Evolutionary conservation across 2,888 invertebrate species (phyloP).

Genomic region (Pharmacophagus antenor): DNA sequence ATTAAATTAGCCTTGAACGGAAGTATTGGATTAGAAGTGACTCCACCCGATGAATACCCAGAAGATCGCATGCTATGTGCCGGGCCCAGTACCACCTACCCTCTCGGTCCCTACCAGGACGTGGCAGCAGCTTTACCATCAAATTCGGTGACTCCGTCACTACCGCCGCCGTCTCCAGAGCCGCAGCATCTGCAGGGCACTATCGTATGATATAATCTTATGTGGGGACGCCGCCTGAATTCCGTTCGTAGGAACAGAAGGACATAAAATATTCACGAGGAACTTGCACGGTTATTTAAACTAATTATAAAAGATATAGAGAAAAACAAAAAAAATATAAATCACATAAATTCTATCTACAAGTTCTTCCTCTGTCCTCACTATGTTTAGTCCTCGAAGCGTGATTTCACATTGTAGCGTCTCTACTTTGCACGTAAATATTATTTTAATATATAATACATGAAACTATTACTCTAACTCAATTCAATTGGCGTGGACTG

Average conservation of each 20-base stretch:
- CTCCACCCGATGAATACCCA: slow-evolving; percentile 85
- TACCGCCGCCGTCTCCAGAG: slow-evolving; percentile 71
- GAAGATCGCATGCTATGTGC: slow-evolving; percentile 63
- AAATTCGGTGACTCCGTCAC: slow-evolving; percentile 55
- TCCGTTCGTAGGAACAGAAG: slow-evolving; percentile 87
- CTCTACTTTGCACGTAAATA: slow-evolving; percentile 52
- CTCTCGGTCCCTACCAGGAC: slow-evolving; percentile 74
- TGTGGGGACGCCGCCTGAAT: slow-evolving; percentile 94
- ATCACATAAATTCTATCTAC: slow-evolving; percentile 34
- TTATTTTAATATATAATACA: slow-evolving; percentile 34
- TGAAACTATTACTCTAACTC: slow-evolving; percentile 32
- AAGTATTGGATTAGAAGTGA: slow-evolving; percentile 89
- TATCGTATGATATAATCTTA: slow-evolving; percentile 96
- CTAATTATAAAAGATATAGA: background rate
- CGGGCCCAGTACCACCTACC: slow-evolving; percentile 46
- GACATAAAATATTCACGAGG: slow-evolving; percentile 67
- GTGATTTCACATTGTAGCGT: slow-evolving; percentile 54
- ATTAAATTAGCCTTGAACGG: slow-evolving; percentile 93
- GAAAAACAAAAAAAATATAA: background rate
- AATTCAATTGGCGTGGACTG: slow-evolving; percentile 41
- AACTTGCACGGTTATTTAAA: slow-evolving; percentile 23
- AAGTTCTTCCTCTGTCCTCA: slow-evolving; percentile 12
- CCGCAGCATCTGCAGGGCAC: slow-evolving; percentile 92
- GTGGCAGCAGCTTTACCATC: slow-evolving; percentile 67
- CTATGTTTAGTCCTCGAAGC: slow-evolving; percentile 42